Conservation (phyloP, 2,113 vertebrate species). For the Morone chrysops region DNA sequence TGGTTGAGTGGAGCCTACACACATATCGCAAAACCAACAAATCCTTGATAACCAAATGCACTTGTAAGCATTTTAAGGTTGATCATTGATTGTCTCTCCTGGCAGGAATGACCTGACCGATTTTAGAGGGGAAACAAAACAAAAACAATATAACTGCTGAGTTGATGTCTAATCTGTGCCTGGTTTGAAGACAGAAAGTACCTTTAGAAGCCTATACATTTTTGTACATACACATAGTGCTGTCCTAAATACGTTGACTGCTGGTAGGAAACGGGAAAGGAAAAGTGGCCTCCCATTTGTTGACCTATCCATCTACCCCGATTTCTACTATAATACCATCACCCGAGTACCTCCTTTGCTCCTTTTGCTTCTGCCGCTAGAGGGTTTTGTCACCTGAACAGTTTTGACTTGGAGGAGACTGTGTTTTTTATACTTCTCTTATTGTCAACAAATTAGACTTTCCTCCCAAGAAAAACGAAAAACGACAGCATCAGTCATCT, state of each 20-base stretch:
- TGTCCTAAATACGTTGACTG: background rate
- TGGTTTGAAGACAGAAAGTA: background rate
- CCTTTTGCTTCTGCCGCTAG: background rate
- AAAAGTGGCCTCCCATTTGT: background rate
- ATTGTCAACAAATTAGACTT: no score
- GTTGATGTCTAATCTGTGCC: background rate
- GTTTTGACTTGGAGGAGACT: background rate
- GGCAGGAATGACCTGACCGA: background rate
- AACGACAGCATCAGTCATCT: background rate
- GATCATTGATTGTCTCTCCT: slow-evolving; percentile 16
- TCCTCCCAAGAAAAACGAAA: background rate
- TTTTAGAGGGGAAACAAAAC: background rate
- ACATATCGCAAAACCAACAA: slow-evolving; percentile 20
- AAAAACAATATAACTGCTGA: background rate
- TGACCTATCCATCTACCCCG: background rate
- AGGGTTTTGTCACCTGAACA: background rate
- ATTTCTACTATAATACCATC: background rate
- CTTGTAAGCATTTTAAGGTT: slow-evolving; percentile 9
- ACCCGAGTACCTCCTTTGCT: background rate
- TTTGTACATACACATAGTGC: background rate
- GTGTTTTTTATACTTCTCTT: no score
- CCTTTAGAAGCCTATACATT: background rate
- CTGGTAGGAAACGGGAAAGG: background rate
- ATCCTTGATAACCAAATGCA: slow-evolving; percentile 18
- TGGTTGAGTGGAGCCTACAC: slow-evolving; percentile 3